Base-by-base conservation (phyloP, 1,140 invertebrate species). In the Apis florea region DNA sequence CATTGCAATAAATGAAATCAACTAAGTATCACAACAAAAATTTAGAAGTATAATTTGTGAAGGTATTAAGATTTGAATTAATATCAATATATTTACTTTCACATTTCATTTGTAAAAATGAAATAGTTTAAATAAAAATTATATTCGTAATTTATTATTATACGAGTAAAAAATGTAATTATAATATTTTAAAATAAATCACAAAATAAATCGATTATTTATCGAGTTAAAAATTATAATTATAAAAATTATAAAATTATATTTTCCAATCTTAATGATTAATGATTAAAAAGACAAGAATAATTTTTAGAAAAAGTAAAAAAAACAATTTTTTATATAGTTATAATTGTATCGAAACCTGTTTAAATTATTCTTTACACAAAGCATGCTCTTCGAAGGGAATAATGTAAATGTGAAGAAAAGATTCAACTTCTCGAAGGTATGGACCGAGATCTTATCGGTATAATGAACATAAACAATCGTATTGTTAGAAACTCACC, bases 401-500 rank as follows among this genome's bases (percentile, higher is more conserved):
- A 31, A 73, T 15, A 73, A 64, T 15, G 19, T 6, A 11, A 53
- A 11, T 12, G 40, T 24, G 31, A 12, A 21, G 21, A 53, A 47
- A 70, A 49, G 47, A 71, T 40, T 9, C 40, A 49, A 2, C 12
- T 47, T 61, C 12, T 31, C 13, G 31, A 58, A 40, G 58, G 15
- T 49, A 21, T 26, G 47, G 2, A 40, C 26, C 26, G 47, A 59
- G 71, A 81, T 81, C 24, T 67, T 51, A 81, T 74, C 71, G 17
- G 13, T 1, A 67, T 24, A 10, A 19, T 13, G 24, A 53, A 47
- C 53, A 67, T 81, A 81, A 82, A 82, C 80, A 77, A 82, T 77
- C 49, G 64, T 82, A 66, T 63, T 77, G 54, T 77, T n/a, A 64
- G 21, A 61, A 53, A 90, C 93, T 92, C 83, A 94, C 93, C 92